Evolutionary conservation across 2,888 invertebrate genomes (phyloP).

Genomic region (Omphaloscelis lunosa): DNA sequence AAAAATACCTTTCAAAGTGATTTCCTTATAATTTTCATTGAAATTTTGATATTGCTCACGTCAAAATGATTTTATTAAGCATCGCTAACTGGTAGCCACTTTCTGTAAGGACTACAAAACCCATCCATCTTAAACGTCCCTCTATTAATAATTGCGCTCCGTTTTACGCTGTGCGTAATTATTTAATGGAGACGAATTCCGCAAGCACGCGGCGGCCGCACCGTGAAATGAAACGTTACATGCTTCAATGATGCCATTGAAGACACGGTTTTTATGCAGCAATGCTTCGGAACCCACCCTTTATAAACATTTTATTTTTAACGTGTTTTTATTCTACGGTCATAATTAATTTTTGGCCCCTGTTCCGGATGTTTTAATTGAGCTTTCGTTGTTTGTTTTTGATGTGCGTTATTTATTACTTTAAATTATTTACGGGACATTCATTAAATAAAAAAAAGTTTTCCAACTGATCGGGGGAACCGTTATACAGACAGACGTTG

Average conservation of each 20-base stretch:
- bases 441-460: conserved; percentile 25
- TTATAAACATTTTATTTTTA: conserved; percentile 58
- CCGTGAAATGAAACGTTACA: conserved; percentile 87
- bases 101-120: conserved; percentile 52
- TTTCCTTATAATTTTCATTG: background rate
- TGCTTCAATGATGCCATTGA: conserved; percentile 77
- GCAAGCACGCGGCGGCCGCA: conserved; percentile 77
- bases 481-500: background rate
- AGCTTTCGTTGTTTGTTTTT: conserved; percentile 57
- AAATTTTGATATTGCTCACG: conserved; percentile 1
- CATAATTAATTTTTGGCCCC: conserved; percentile 63
- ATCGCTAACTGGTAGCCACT: conserved; percentile 56
- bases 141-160: conserved; percentile 68
- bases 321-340: conserved; percentile 53
- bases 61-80: conserved; percentile 38
- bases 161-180: conserved; percentile 78
- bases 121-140: conserved; percentile 67
- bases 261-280: conserved; percentile 73
- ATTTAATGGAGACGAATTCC: conserved; percentile 87
- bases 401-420: conserved; percentile 49
- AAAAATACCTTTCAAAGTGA: background rate
- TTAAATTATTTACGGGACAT: conserved; percentile 19
- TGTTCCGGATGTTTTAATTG: conserved; percentile 68
- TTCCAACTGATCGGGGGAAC: background rate
- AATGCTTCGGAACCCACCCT: conserved; percentile 62